phyloP scores from a whole-genome alignment of 2,113 vertebrate genomes.

The Mustela lutreola region DNA sequence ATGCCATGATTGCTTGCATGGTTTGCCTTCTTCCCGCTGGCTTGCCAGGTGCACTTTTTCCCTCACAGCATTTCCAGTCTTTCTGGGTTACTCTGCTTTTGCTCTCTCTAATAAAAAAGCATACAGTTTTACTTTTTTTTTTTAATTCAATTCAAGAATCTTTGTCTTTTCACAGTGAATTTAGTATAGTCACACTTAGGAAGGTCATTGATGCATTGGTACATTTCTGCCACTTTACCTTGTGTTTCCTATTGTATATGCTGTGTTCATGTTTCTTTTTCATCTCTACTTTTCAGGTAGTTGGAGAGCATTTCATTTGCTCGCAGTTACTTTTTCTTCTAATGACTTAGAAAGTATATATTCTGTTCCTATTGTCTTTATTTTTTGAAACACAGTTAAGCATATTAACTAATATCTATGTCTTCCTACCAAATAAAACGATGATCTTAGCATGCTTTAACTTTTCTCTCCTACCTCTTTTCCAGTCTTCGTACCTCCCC shows the following conservation, averaged over 20 bases:
- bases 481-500: background rate
- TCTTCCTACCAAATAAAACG: background rate
- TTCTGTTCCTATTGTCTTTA: constrained; percentile 11
- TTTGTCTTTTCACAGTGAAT: background rate
- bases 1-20: background rate
- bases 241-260: background rate
- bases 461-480: background rate
- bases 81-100: background rate
- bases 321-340: background rate
- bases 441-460: background rate
- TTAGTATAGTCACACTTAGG: background rate
- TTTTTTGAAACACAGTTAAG: background rate
- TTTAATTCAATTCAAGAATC: background rate
- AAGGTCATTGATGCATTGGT: background rate
- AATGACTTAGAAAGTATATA: background rate
- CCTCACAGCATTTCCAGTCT: background rate
- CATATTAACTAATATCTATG: background rate
- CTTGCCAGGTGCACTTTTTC: background rate
- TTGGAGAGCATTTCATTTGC: background rate
- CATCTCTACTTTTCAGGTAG: background rate
- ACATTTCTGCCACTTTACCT: background rate
- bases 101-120: background rate
- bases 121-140: background rate
- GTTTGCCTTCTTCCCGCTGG: background rate
- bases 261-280: background rate